Evolutionary conservation across 2,113 vertebrate genomes (phyloP).

Genomic region (Balaenoptera acutorostrata): DNA sequence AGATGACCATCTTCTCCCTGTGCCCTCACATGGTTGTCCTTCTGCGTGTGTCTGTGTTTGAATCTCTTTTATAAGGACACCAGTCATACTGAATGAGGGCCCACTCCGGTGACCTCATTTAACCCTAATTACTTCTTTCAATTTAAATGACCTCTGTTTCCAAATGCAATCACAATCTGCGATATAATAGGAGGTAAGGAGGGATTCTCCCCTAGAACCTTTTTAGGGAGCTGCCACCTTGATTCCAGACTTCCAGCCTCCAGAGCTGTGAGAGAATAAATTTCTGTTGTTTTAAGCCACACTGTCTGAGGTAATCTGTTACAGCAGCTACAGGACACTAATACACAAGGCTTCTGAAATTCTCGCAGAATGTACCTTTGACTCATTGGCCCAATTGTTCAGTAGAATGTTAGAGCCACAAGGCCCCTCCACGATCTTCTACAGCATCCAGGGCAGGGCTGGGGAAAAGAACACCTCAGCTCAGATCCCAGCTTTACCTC

Average conservation of each 20-base stretch:
- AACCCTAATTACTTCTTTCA: too few species aligned
- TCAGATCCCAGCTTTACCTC: not conserved
- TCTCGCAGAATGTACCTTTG: not conserved
- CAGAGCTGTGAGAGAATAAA: not conserved
- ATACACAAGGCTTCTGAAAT: not conserved
- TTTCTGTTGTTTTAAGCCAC: not conserved
- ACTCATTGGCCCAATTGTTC: not conserved
- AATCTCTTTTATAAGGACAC: not conserved
- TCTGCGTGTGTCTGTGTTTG: not conserved
- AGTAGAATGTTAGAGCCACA: too few species aligned
- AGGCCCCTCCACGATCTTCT: not conserved
- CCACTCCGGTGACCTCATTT: not conserved
- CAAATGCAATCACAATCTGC: too few species aligned
- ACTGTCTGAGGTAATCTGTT: not conserved
- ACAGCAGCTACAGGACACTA: not conserved
- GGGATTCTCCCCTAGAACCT: not conserved
- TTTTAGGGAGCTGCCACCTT: not conserved
- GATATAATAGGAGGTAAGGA: too few species aligned
- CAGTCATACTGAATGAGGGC: not conserved
- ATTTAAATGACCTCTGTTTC: too few species aligned
- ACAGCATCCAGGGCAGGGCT: rapidly evolving
- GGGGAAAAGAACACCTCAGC: not conserved
- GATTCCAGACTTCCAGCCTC: not conserved
- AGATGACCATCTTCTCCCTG: not conserved
- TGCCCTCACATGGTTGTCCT: not conserved